A percentile compares a stretch with the other conserved stretches of the same genome.
Evolutionary conservation across 1,140 invertebrate species (phyloP).

Genomic region (Armadillidium nasatum): DNA sequence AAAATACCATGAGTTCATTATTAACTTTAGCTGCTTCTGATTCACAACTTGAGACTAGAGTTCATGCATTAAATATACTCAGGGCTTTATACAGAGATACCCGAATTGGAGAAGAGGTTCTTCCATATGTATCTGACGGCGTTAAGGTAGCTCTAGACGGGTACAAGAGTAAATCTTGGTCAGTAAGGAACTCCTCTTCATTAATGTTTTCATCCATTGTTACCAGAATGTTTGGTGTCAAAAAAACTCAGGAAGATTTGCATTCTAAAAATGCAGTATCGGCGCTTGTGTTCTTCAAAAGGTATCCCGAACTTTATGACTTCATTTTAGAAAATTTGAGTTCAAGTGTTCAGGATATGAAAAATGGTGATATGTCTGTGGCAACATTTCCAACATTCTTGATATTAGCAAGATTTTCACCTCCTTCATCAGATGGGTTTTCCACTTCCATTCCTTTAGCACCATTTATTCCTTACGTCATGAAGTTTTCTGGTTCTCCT

Average conservation of each 20-base stretch:
- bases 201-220: slow-evolving; percentile 79
- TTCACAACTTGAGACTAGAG: slow-evolving; percentile 51
- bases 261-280: slow-evolving; percentile 67
- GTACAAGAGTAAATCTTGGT: slow-evolving; percentile 71
- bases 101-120: slow-evolving; percentile 63
- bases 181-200: slow-evolving; percentile 80
- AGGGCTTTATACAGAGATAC: slow-evolving; percentile 71
- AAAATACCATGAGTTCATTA: slow-evolving; percentile 38
- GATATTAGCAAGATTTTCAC: slow-evolving; percentile 71
- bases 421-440: slow-evolving; percentile 61
- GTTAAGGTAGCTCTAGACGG: slow-evolving; percentile 67
- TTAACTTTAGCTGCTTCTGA: slow-evolving; percentile 29
- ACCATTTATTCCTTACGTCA: slow-evolving; percentile 50
- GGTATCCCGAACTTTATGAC: slow-evolving; percentile 70
- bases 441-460: slow-evolving; percentile 39
- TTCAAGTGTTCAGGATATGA: slow-evolving; percentile 47
- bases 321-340: slow-evolving; percentile 67
- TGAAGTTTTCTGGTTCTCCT: slow-evolving; percentile 55
- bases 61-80: slow-evolving; percentile 81
- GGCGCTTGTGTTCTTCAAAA: slow-evolving; percentile 72
- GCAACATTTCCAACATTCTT: slow-evolving; percentile 71
- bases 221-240: slow-evolving; percentile 83
- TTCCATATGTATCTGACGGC: slow-evolving; percentile 65
- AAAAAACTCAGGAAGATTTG: slow-evolving; percentile 64
- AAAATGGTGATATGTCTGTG: slow-evolving; percentile 40